Evolutionary conservation across 2,113 vertebrate species (phyloP).

Genomic region (Callipepla squamata): DNA sequence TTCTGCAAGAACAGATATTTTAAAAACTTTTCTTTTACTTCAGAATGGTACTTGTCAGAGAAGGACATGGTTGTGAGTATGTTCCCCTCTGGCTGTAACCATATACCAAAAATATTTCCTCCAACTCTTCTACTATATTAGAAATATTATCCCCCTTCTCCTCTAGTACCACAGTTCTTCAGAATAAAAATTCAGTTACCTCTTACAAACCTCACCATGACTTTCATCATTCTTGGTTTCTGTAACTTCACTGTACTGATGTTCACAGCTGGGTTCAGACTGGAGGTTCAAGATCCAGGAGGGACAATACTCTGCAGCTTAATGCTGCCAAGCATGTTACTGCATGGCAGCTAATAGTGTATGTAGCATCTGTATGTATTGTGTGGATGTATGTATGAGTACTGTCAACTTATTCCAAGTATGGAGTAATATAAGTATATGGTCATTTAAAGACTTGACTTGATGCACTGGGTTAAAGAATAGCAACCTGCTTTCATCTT

Average conservation of each 20-base stretch:
- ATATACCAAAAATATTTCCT: neutral
- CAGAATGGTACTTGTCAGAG: neutral
- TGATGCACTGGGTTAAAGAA: neutral
- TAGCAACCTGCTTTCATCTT: neutral
- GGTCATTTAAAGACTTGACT: neutral
- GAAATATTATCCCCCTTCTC: neutral
- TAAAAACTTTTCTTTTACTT: neutral
- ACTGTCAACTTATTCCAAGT: neutral
- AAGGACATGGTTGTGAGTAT: neutral
- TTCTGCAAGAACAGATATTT: neutral
- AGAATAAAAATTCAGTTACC: neutral
- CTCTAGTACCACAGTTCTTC: neutral
- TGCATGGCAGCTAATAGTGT: neutral
- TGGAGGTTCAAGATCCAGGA: neutral
- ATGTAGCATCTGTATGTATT: neutral
- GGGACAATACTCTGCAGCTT: neutral
- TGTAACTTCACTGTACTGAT: neutral
- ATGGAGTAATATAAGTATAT: neutral
- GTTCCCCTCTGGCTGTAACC: neutral
- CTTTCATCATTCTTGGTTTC: neutral
- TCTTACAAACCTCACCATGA: neutral
- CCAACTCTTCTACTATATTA: neutral
- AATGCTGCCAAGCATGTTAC: neutral
- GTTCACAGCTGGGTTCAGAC: neutral
- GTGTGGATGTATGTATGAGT: fast-evolving